Evolutionary conservation across 2,797 vertebrate species (phyloP), one percentile per base, ranked within the genome.

Genomic region (Macroramphosus scolopax): DNA sequence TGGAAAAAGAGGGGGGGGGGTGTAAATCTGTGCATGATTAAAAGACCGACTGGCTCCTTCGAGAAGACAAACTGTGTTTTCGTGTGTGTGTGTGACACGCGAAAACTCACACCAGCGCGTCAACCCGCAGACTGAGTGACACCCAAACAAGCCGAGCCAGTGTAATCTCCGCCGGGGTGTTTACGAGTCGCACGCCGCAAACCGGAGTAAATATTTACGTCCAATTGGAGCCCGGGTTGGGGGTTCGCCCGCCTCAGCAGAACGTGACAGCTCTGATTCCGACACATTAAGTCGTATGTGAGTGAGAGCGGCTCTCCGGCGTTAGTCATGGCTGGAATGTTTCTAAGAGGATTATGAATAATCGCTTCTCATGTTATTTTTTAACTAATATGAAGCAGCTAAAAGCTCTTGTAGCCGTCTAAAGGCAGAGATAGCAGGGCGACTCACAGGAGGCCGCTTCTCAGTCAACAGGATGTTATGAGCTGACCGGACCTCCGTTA

Each of bases 271-370:
- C 32, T 17, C 5, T 46, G 16, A 60, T 51, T 10, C 6, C 20
- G 6, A 22, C 3, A 64, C 25, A 34, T 39, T 12, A 38, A 37
- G 13, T 8, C 29, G 22, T 17, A n/a, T n/a, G n/a, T n/a, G n/a
- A 61, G 39, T 49, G 16, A 53, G 30, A 52, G 35, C 50, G 33
- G 42, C 60, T 44, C 35, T 55, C 50, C 60, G 48, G 68, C 53
- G 52, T 62, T 49, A 53, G 64, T 75, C 68, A 45, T 57, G 78
- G 52, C 54, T 71, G 61, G 72, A 74, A 72, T 75, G 69, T 75
- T 80, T 69, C 69, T 64, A 80, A 81, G 75, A 77, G 71, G 76
- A 81, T 83, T 84, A 81, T 32, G 16, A 37, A 28, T 73, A 76
- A 79, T 76, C 63, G 7, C 58, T 33, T 57, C 30, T 65, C 41